These are phyloP conservation scores for Chrysina gloriosa DNA, from an alignment of 2,888 invertebrate species.

Conservation along the genomic window DNA sequence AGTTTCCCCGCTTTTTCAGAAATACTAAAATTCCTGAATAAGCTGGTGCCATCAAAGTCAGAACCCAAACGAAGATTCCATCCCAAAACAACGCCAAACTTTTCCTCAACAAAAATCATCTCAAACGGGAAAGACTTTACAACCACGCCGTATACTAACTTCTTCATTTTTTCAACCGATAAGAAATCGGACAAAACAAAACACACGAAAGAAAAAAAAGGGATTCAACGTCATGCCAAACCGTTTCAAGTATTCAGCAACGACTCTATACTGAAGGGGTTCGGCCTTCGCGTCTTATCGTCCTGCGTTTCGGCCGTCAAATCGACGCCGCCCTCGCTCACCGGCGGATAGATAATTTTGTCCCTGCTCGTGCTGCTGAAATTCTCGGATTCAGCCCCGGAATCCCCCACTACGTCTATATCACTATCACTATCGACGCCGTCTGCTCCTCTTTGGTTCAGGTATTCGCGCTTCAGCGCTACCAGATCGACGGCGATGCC, in stretches of 20 bases:
- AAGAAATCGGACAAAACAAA: no score
- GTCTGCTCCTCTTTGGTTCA: constrained; percentile 70
- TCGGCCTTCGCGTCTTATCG: constrained; percentile 71
- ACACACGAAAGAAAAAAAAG: no score
- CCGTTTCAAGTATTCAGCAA: constrained; percentile 75
- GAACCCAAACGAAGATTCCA: no score
- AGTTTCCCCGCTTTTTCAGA: no score
- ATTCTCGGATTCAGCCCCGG: constrained; percentile 78
- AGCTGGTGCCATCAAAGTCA: no score
- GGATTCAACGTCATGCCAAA: no score
- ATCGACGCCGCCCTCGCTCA: constrained; percentile 62
- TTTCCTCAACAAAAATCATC: no score
- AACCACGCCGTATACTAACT: no score
- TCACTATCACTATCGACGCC: constrained; percentile 68
- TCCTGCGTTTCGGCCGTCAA: constrained; percentile 66
- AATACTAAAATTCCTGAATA: no score
- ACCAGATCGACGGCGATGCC: constrained; percentile 91
- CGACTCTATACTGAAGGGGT: constrained; percentile 92
- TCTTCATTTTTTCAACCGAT: no score
- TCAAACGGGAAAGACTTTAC: no score
- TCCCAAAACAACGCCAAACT: no score
- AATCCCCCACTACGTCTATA: constrained; percentile 88
- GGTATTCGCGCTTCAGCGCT: constrained; percentile 85
- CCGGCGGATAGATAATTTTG: constrained; percentile 57
- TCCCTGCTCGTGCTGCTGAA: constrained; percentile 68